Base-by-base conservation (phyloP, 2,888 invertebrate species). In the Cosmopolites sordidus region DNA sequence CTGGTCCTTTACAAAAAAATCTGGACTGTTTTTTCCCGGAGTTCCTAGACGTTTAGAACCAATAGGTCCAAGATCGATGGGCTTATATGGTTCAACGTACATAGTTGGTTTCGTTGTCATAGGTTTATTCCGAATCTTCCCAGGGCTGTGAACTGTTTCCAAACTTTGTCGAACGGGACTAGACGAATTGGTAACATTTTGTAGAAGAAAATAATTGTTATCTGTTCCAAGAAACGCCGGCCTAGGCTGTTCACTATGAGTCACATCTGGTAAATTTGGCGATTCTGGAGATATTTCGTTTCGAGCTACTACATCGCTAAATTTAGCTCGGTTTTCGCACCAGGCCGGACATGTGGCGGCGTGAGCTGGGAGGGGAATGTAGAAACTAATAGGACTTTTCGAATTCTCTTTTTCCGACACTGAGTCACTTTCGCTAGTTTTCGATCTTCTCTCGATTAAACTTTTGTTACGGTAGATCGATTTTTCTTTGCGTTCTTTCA, bases 271-370 rank as follows among this genome's bases (percentile, higher is more conserved):
- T 49, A 70, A 66, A 17, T 41, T 12, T 43, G 49, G 39, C 49
- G 42, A n/a, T 5, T 43, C 43, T 8, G 14, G 46, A 2, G 46
- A 38, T 3, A 8, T 3, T 12, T 79, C 79, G 61, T 68, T 79
- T 9, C 81, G 69, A 0, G 81, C 80, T 1, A 82, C 81, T 1
- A 81, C 81, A 59, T 82, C 81, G 58, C 81, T 81, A 63, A 82
- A 82, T 33, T 76, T 78, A 0, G 81, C 80, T 44, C 77, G 68
- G 58, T 77, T 79, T 64, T 80, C 80, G 30, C 77, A 76, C 80
- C 80, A 80, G 68, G 75, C 17, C 33, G 33, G 11, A 65, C 69
- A 39, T 68, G 73, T 27, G 71, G 75, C 42, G 4, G 64, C 58
- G 12, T 62, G 50, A n/a, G 67, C 62, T 30, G 69, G 66, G 29